phyloP scores from a whole-genome alignment of 2,797 vertebrate species.

The Melanotaenia boesemani region DNA sequence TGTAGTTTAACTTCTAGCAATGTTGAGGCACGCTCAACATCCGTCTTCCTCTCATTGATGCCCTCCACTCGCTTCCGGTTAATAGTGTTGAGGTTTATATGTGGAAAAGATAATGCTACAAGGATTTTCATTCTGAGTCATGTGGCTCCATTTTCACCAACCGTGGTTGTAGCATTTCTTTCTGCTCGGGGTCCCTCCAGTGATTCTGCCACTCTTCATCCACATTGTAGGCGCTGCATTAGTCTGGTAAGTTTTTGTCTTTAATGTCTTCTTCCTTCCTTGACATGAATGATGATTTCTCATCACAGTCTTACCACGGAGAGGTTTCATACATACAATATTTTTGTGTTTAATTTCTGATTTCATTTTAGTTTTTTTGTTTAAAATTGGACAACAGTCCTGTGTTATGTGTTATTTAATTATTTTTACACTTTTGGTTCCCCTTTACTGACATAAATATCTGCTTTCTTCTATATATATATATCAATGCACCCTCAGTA shows the following conservation, averaged over 20 bases:
- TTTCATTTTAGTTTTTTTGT: too few species aligned
- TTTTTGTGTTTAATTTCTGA: too few species aligned
- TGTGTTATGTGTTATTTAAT: too few species aligned
- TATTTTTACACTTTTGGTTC: too few species aligned
- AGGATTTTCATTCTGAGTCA: constrained; percentile 25
- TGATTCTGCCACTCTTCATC: constrained; percentile 7
- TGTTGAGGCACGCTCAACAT: constrained; percentile 11
- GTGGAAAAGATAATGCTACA: constrained; percentile 5
- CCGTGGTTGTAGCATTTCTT: not conserved
- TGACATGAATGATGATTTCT: too few species aligned
- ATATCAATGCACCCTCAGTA: too few species aligned
- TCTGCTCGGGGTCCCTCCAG: not conserved
- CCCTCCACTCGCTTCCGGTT: constrained; percentile 21
- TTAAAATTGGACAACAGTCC: too few species aligned
- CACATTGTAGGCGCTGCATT: not conserved
- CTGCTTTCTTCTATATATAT: too few species aligned
- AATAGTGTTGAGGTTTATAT: constrained; percentile 32
- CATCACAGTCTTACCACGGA: too few species aligned
- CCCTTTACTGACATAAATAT: too few species aligned
- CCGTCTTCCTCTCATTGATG: constrained; percentile 17
- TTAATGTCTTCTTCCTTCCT: not conserved
- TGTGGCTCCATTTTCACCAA: constrained; percentile 5
- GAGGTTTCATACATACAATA: too few species aligned
- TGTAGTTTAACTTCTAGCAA: constrained; percentile 14
- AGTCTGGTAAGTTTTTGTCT: not conserved